Base-by-base conservation (phyloP, 1,140 invertebrate genomes). In the Idris sp. region DNA sequence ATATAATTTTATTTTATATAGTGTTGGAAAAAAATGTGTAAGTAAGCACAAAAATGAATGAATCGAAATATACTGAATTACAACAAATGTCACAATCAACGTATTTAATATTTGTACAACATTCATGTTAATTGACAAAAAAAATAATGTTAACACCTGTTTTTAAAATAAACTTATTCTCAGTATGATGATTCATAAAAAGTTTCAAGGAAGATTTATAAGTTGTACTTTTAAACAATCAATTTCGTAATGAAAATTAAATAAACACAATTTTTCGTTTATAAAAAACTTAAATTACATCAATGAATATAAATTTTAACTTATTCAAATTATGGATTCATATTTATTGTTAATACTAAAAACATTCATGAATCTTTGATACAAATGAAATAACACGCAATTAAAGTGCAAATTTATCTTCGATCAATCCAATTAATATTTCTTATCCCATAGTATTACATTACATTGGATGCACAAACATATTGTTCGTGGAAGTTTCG, bases 401-500 rank as follows among this genome's bases (percentile, higher is more conserved):
- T 36, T 14, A 49, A 10, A 43, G 33, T 25, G 2, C 11, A 14
- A 43, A 26, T 31, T 31, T 41, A 51, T 41, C 30, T 36, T 7
- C 11, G 33, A 49, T 69, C 36, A 46, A 65, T 30, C 1, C 10
- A 0, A 61, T 54, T 46, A 16, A 13, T 56, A 26, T 54, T 61
- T 58, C 7, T 15, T 64, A 58, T 3, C 14, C 33, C 8, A 2
- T 10, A n/a, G n/a, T 40, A 56, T 62, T 38, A 62, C 43, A 58
- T 73, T 54, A 40, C 48, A 19, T 38, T 65, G 54, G 16, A 64
- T 44, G 40, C 61, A n/a, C 62, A 49, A 62, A 49, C 43, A 48
- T 62, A 74, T 62, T 62, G 40, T 68, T 62, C 62, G 18, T 56
- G 72, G 72, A 68, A 74, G 72, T 62, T 36, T 40, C 35, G 48